Base-by-base conservation (phyloP, 92 coral and sea anemone species). In the Heteractis magnifica region DNA sequence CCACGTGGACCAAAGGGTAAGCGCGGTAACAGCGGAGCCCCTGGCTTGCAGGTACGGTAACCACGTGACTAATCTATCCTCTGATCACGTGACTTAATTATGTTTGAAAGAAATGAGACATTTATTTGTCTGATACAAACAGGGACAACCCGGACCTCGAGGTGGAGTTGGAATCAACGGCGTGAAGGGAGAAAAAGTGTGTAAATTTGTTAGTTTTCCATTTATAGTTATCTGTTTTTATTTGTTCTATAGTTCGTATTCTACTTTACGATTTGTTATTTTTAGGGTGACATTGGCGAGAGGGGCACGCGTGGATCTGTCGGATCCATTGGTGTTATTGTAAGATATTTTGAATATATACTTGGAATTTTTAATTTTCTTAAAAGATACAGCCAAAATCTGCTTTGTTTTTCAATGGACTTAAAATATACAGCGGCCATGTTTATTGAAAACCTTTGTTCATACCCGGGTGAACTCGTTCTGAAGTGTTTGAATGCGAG, bases 141-240 rank as follows among this genome's bases (percentile, higher is more conserved):
- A 62, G 85, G 85, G 79, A 23, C 58, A 60, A 65, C 83, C 58
- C 23, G 87, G 87, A 77, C 64, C 65, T 10, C 87, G 87, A 6
- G 87, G 87, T 12, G 87, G 76, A 23, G 49, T 76, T 77, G 87
- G 87, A 65, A 59, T 56, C 51, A 18, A 60, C n/a, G 87, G 87
- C 51, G 51, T 52, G 49, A 84, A 84, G 73, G 87, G 87, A 76
- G 87, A 84, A 34, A 84, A 84, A 83, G 87, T 77, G 49, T 5
- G 6, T 34, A 26, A 4, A 49, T 73, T 73, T 9, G 13, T 71
- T 73, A 10, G 18, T 48, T 48, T 34, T 48, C 52, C 6, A 14
- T 51, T 34, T 5, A 18, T 48, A 6, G 4, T 8, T 41, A 12
- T 72, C 14, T 12, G 14, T 34, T 18, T 7, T 26, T 13, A 26